phyloP scores from a whole-genome alignment of 2,888 invertebrate genomes.

The Plagodis pulveraria region DNA sequence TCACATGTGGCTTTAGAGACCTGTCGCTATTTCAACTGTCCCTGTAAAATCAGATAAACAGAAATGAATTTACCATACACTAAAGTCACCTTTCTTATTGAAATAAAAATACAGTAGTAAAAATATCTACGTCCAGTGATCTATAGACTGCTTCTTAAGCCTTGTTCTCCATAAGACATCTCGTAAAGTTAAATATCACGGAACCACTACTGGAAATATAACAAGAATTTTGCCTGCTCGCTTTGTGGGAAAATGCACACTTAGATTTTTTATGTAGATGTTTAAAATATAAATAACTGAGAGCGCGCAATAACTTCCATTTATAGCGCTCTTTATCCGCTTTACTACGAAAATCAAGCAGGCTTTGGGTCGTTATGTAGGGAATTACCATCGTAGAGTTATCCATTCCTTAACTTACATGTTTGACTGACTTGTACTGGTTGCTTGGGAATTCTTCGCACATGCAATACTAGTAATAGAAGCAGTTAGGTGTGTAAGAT shows the following conservation, averaged over 20 bases:
- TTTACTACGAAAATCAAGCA: constrained; percentile 17
- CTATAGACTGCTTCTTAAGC: constrained; percentile 7
- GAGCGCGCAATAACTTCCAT: constrained; percentile 18
- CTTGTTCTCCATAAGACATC: constrained; percentile 17
- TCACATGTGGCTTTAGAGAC: too few species aligned
- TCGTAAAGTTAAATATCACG: constrained; percentile 31
- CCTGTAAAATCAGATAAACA: too few species aligned
- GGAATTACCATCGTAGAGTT: neutral
- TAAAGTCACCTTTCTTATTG: neutral
- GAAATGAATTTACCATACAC: too few species aligned
- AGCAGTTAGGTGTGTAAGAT: too few species aligned
- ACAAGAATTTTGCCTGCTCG: constrained; percentile 23
- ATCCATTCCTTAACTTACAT: neutral
- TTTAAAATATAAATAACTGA: constrained; percentile 23
- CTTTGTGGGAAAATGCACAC: constrained; percentile 22
- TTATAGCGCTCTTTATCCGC: constrained; percentile 13
- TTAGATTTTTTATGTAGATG: constrained; percentile 21
- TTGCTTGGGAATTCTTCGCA: too few species aligned
- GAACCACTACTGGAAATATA: constrained; percentile 28
- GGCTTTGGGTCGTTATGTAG: constrained; percentile 1
- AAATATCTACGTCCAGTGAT: constrained; percentile 7
- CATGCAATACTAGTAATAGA: too few species aligned
- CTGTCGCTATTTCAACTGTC: too few species aligned
- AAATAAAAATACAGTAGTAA: neutral
- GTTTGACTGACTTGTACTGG: neutral